These are phyloP conservation scores for Chionoecetes opilio DNA, from an alignment of 1,140 invertebrate species.

Conservation along the genomic window DNA sequence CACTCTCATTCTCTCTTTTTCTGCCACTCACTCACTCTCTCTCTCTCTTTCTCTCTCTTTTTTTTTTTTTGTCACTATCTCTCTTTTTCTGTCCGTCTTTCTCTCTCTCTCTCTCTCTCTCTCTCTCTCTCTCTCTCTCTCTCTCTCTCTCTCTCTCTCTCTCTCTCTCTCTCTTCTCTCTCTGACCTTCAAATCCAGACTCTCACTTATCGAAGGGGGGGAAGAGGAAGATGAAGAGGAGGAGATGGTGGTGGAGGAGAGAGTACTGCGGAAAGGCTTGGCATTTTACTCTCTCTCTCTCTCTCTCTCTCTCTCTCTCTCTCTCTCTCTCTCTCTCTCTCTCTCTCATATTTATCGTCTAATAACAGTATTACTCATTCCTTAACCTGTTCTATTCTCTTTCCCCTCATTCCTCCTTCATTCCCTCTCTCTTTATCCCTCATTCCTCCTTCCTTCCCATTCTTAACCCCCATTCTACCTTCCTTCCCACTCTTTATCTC, in stretches of 20 bases:
- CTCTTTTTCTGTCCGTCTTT: background rate
- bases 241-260: background rate
- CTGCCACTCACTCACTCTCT: background rate
- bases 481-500: no score
- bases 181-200: background rate
- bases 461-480: no score
- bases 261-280: background rate
- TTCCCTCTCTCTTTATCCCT: constrained; percentile 20
- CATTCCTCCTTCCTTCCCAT: no score
- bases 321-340: constrained; percentile 3
- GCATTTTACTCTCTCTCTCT: constrained; percentile 11
- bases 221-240: background rate
- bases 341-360: background rate
- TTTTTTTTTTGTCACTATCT: background rate
- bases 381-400: no score
- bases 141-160: background rate
- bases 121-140: background rate
- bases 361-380: background rate
- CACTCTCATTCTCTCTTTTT: background rate
- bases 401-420: background rate
- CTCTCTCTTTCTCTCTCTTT: background rate
- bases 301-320: constrained; percentile 50
- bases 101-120: background rate
- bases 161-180: background rate
- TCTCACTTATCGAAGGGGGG: no score